These are phyloP conservation scores for Galago senegalensis DNA, from an alignment of 2,797 vertebrate species.

Conservation along the genomic window DNA sequence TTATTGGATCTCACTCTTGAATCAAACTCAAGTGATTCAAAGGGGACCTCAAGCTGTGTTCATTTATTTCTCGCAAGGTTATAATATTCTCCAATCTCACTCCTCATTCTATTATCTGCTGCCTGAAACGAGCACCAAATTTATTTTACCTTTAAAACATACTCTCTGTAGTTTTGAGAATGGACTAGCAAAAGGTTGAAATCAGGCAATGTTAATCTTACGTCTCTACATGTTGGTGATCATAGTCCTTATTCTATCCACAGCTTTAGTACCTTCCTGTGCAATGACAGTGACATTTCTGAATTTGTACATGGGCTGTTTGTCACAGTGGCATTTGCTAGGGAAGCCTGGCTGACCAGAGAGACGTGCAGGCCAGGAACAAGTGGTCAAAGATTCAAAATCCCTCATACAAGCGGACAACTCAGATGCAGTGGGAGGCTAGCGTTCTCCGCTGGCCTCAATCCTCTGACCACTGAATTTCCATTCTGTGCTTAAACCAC, in stretches of 20 bases:
- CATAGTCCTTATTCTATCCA: background rate
- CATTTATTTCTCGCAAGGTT: background rate
- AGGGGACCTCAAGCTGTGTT: background rate
- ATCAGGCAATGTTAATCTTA: background rate
- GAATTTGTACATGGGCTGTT: background rate
- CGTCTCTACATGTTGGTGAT: background rate
- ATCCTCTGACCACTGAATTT: background rate
- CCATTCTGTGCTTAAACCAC: background rate
- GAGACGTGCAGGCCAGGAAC: background rate
- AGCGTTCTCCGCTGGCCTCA: background rate
- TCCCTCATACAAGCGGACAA: background rate
- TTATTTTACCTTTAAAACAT: background rate
- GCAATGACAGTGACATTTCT: background rate
- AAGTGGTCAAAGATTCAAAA: background rate
- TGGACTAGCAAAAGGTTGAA: background rate
- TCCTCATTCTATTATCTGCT: background rate
- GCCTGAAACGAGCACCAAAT: background rate
- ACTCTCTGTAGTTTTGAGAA: background rate
- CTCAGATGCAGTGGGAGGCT: background rate
- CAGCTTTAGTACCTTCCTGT: background rate
- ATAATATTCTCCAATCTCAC: background rate
- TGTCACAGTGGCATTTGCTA: background rate
- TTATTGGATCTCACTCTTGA: background rate
- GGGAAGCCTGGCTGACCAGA: background rate
- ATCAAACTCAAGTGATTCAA: background rate